phyloP scores from a whole-genome alignment of 2,113 vertebrate species.

The Maccullochella peelii region DNA sequence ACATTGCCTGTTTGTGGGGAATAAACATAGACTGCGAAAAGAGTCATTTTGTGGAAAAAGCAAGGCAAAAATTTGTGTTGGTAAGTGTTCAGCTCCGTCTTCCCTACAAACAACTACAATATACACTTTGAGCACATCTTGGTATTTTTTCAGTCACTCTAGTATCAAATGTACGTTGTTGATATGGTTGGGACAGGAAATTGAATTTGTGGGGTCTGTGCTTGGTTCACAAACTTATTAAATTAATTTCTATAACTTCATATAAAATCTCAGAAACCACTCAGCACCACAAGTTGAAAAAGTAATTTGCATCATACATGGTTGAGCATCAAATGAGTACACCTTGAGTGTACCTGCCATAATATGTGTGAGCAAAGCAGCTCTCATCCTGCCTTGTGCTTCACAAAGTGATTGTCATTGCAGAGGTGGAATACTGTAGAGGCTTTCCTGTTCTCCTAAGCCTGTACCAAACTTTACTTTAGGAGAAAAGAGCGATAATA shows the following conservation, averaged over 20 bases:
- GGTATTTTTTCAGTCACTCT: background rate
- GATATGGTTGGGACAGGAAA: background rate
- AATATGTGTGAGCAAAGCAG: slow-evolving; percentile 43
- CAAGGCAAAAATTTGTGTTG: too few species aligned
- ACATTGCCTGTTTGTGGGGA: background rate
- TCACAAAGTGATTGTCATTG: slow-evolving; percentile 42
- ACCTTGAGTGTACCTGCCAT: slow-evolving; percentile 20
- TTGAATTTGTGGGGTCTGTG: background rate
- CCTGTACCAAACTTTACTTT: slow-evolving; percentile 2
- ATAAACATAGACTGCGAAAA: background rate
- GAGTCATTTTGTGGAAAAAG: background rate
- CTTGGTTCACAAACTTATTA: slow-evolving; percentile 8
- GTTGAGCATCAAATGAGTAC: slow-evolving; percentile 26
- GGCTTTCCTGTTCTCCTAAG: background rate
- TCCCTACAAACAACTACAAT: background rate
- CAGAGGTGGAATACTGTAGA: slow-evolving; percentile 12
- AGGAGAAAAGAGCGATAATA: background rate
- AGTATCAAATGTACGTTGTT: background rate
- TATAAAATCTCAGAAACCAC: slow-evolving; percentile 23
- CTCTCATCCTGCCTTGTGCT: slow-evolving; percentile 9
- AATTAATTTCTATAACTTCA: background rate
- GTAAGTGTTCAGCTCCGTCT: background rate
- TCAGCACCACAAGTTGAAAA: background rate
- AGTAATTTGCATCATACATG: slow-evolving; percentile 33
- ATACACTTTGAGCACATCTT: background rate